A percentile compares a stretch with the other conserved stretches of the same genome.
phyloP scores from a whole-genome alignment of 2,797 vertebrate species.

The Onychomys torridus region DNA sequence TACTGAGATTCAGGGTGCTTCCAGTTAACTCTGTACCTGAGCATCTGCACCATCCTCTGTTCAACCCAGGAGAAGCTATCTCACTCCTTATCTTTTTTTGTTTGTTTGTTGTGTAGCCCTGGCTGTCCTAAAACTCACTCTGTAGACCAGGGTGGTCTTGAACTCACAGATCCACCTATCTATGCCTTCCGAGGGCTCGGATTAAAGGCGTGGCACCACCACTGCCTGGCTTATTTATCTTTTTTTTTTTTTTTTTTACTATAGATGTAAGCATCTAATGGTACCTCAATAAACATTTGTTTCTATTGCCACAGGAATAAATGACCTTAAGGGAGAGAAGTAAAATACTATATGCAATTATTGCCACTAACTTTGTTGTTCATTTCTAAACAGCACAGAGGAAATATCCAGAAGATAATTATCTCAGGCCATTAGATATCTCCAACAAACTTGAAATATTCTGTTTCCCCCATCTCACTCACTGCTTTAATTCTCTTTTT shows the following conservation, averaged over 20 bases:
- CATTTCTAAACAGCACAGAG: slow-evolving; percentile 15
- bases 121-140: no score
- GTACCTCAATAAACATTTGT: background rate
- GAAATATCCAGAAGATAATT: slow-evolving; percentile 19
- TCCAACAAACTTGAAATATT: background rate
- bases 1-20: background rate
- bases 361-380: slow-evolving; percentile 10
- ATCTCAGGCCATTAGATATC: background rate
- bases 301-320: slow-evolving; percentile 17
- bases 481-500: background rate
- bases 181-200: no score
- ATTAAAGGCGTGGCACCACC: no score
- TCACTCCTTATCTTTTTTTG: background rate
- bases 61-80: background rate
- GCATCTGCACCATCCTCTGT: background rate
- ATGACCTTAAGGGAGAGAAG: slow-evolving; percentile 25
- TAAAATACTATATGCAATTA: background rate
- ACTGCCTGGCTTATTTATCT: background rate
- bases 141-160: no score
- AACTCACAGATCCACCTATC: no score
- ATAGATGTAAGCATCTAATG: background rate
- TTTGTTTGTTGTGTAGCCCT: no score
- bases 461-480: background rate
- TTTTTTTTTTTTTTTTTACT: background rate
- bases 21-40: background rate